Evolutionary conservation across 2,888 invertebrate species (phyloP).

Genomic region (Julus scandinavius): DNA sequence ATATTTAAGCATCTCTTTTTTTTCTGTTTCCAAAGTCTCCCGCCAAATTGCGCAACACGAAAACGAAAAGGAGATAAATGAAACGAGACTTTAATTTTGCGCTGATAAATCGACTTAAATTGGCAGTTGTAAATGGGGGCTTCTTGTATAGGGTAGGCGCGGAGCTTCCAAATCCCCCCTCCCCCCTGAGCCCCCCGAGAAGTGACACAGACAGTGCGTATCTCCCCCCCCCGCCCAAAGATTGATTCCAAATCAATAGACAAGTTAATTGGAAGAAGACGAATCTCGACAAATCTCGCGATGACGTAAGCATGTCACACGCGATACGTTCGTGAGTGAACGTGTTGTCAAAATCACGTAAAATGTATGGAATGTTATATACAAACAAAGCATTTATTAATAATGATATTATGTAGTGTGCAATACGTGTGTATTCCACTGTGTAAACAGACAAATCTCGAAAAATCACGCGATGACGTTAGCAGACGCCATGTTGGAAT

Average conservation of each 20-base stretch:
- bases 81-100: slow-evolving; percentile 48
- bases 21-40: not conserved
- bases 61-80: slow-evolving; percentile 48
- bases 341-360: too few species aligned
- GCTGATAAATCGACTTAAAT: slow-evolving; percentile 52
- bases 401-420: too few species aligned
- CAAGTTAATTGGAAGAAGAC: slow-evolving; percentile 54
- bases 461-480: not conserved
- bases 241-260: slow-evolving; percentile 55
- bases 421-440: too few species aligned
- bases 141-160: not conserved
- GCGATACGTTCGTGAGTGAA: too few species aligned
- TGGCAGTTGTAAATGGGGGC: slow-evolving; percentile 53
- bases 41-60: slow-evolving; percentile 46
- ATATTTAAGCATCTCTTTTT: slow-evolving; percentile 35
- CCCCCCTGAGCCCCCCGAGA: not conserved
- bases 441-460: not conserved
- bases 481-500: too few species aligned
- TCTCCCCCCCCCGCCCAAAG: slow-evolving; percentile 33
- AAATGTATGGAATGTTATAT: too few species aligned
- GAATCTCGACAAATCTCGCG: slow-evolving; percentile 12
- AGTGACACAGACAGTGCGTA: not conserved
- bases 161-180: too few species aligned
- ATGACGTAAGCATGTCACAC: too few species aligned
- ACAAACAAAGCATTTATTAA: too few species aligned